Percentiles rank a stretch among this genome's conserved stretches.
phyloP scores from a whole-genome alignment of 1,140 invertebrate genomes.

The Pogonomyrmex barbatus region DNA sequence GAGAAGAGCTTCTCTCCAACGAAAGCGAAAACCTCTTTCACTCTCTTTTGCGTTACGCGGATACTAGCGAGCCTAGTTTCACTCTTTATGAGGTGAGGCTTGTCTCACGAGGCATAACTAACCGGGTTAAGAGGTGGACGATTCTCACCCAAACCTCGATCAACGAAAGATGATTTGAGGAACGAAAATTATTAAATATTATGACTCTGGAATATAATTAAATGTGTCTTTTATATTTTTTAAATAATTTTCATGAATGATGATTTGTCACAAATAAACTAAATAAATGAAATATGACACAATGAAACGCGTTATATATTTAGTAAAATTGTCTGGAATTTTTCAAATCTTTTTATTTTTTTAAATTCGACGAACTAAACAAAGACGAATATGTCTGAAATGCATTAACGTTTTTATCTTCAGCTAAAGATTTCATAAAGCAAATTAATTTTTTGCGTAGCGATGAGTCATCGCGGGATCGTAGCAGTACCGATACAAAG shows the following conservation, averaged over 20 bases:
- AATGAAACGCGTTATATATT: not conserved
- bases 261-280: not conserved
- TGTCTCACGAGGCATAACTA: slow-evolving; percentile 29
- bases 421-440: not conserved
- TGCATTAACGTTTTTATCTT: not conserved
- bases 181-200: not conserved
- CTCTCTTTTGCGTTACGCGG: slow-evolving; percentile 71
- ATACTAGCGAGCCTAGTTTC: slow-evolving; percentile 67
- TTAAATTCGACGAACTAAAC: not conserved
- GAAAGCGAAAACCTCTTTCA: slow-evolving; percentile 83
- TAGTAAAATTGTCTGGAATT: not conserved
- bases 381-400: not conserved
- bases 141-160: not conserved
- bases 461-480: not conserved
- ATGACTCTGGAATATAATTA: not conserved
- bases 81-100: slow-evolving; percentile 62
- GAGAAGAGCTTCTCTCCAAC: slow-evolving; percentile 71
- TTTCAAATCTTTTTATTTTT: not conserved
- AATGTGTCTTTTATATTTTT: not conserved
- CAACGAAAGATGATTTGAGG: not conserved
- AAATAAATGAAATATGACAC: not conserved
- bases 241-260: not conserved
- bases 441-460: not conserved
- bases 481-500: not conserved
- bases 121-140: slow-evolving; percentile 36